These are phyloP conservation scores for Pelmatolapia mariae DNA, from an alignment of 2,113 vertebrate genomes.

Conservation along the genomic window DNA sequence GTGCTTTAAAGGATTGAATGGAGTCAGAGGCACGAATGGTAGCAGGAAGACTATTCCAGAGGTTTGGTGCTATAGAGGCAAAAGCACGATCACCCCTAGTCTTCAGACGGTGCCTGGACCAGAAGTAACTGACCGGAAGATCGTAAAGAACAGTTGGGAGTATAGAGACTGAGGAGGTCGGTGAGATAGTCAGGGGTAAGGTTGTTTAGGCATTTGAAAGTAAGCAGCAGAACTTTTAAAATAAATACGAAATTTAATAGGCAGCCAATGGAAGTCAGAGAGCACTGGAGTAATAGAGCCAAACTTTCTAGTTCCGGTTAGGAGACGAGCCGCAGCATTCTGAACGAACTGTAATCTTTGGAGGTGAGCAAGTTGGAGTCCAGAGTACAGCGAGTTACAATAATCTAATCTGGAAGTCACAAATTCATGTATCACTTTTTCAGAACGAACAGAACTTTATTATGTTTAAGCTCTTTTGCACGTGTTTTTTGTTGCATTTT, in stretches of 20 bases:
- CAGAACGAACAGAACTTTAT: neutral
- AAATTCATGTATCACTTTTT: neutral
- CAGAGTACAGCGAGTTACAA: neutral
- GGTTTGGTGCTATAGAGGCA: neutral
- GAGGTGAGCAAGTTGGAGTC: neutral
- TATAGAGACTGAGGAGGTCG: neutral
- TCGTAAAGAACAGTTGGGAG: fast-evolving
- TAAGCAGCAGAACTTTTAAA: neutral
- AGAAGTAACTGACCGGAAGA: neutral
- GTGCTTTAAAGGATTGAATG: neutral
- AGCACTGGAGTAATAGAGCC: neutral
- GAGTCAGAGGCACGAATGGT: neutral
- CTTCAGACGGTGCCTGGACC: neutral
- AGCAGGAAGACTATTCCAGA: neutral
- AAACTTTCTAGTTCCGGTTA: neutral
- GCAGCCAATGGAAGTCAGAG: neutral
- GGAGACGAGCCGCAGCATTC: neutral
- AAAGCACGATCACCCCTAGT: neutral
- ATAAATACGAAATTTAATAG: neutral
- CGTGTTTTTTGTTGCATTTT: neutral
- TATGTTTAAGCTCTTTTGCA: neutral
- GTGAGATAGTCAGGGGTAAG: neutral
- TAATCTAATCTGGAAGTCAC: neutral
- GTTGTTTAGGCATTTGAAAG: neutral
- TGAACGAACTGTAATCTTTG: neutral